A percentile compares a stretch with the other conserved stretches of the same genome.
These are phyloP conservation scores for Ruditapes philippinarum DNA, from an alignment of 1,140 invertebrate genomes.

Conservation along the genomic window DNA sequence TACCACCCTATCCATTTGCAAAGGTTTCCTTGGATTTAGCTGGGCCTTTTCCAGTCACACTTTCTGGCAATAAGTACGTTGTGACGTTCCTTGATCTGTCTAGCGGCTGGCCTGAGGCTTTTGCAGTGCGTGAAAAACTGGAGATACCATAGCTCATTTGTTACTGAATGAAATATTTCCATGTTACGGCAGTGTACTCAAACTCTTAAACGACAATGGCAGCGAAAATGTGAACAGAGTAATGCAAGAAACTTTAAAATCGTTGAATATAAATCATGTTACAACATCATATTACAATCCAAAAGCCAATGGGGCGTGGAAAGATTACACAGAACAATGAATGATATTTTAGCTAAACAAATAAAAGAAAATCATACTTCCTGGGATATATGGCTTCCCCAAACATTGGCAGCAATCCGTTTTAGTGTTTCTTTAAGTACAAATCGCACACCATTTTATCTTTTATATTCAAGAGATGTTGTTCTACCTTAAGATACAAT, in stretches of 20 bases:
- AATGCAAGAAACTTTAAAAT: constrained; percentile 15
- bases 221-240: constrained; percentile 60
- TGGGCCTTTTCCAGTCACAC: constrained; percentile 51
- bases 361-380: background rate
- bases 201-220: constrained; percentile 65
- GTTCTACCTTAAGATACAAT: constrained; percentile 55
- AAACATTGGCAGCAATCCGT: background rate
- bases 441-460: constrained; percentile 28
- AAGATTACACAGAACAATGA: background rate
- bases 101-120: constrained; percentile 66
- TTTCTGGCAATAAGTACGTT: constrained; percentile 19
- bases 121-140: constrained; percentile 45
- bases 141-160: constrained; percentile 55
- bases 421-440: constrained; percentile 54
- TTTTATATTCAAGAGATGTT: constrained; percentile 52
- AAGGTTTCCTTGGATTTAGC: constrained; percentile 64
- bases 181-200: constrained; percentile 34
- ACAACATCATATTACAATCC: too few relatives aligned
- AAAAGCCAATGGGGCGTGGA: too few relatives aligned
- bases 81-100: constrained; percentile 56
- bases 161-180: constrained; percentile 69
- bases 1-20: constrained; percentile 51
- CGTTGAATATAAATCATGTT: constrained; percentile 57
- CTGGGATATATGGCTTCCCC: background rate
- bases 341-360: background rate